A percentile compares a stretch with the other conserved stretches of the same genome.
phyloP scores from a whole-genome alignment of 2,888 invertebrate genomes.

The Spilarctia lutea region DNA sequence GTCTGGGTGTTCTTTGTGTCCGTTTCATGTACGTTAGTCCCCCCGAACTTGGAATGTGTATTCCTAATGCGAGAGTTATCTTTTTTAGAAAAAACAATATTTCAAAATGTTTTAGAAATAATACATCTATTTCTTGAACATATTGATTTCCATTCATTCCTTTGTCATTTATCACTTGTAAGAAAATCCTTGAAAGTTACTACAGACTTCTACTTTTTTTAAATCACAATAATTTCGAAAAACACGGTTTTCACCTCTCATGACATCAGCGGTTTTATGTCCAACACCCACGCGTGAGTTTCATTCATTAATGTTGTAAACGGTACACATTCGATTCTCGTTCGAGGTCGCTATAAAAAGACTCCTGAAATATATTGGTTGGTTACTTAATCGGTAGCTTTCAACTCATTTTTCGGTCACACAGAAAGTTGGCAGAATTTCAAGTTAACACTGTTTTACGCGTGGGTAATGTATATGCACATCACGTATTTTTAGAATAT shows the following conservation, averaged over 20 bases:
- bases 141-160: background rate
- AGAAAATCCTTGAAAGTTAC: background rate
- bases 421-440: conserved; percentile 63
- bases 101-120: too few species aligned
- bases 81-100: too few species aligned
- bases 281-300: conserved; percentile 40
- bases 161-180: background rate
- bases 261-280: conserved; percentile 40
- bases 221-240: conserved; percentile 1
- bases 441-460: conserved; percentile 45
- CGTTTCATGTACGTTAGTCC: too few species aligned
- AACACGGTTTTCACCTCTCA: conserved; percentile 19
- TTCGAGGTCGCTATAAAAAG: conserved; percentile 47
- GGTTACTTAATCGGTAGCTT: conserved; percentile 66
- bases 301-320: conserved; percentile 47
- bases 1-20: too few species aligned
- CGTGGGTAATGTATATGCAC: background rate
- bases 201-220: background rate
- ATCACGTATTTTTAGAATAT: conserved; percentile 1
- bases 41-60: too few species aligned
- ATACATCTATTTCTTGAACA: too few species aligned
- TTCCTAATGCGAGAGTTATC: too few species aligned
- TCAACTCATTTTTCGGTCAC: conserved; percentile 63
- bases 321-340: conserved; percentile 38
- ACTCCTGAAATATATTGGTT: conserved; percentile 45